These are phyloP conservation scores for Drosophila ogumai DNA, from an alignment of 1,140 invertebrate genomes.

Conservation along the genomic window DNA sequence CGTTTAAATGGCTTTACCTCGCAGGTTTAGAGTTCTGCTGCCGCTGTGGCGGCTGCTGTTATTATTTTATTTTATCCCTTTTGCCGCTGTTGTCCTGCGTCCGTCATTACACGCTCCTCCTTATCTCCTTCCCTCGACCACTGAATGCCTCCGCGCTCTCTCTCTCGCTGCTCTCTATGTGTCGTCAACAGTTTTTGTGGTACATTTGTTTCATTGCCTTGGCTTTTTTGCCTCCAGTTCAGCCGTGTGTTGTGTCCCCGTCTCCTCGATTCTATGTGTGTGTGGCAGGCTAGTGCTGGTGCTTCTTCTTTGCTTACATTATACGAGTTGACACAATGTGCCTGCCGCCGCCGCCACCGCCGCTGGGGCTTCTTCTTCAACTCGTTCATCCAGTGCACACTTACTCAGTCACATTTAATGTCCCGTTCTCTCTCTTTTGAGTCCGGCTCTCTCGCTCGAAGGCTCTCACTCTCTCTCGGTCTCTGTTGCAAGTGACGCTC, in stretches of 20 bases:
- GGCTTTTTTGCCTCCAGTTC: constrained; percentile 63
- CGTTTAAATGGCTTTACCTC: constrained; percentile 57
- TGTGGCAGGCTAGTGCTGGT: constrained; percentile 54
- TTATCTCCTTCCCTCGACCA: background rate
- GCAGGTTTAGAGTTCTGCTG: constrained; percentile 8
- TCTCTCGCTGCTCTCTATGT: constrained; percentile 52
- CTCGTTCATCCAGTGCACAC: constrained; percentile 79
- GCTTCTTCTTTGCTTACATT: constrained; percentile 77
- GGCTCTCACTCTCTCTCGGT: constrained; percentile 45
- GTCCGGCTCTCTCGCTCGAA: constrained; percentile 50
- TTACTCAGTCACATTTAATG: constrained; percentile 50
- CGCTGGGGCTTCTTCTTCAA: constrained; percentile 61
- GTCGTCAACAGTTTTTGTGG: constrained; percentile 82
- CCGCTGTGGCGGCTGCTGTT: constrained; percentile 28
- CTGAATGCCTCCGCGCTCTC: constrained; percentile 20
- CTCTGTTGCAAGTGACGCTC: constrained; percentile 75
- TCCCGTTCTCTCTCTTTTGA: constrained; percentile 44
- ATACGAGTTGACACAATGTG: constrained; percentile 78
- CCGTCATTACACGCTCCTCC: constrained; percentile 30
- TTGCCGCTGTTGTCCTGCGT: constrained; percentile 67
- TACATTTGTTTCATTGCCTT: constrained; percentile 82
- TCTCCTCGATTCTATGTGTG: constrained; percentile 27
- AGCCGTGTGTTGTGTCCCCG: constrained; percentile 55
- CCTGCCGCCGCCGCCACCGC: constrained; percentile 30
- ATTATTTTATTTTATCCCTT: constrained; percentile 81